A percentile compares a stretch with the other conserved stretches of the same genome.
Evolutionary conservation across 2,113 vertebrate species (phyloP).

Genomic region (Hippocampus barbouri): DNA sequence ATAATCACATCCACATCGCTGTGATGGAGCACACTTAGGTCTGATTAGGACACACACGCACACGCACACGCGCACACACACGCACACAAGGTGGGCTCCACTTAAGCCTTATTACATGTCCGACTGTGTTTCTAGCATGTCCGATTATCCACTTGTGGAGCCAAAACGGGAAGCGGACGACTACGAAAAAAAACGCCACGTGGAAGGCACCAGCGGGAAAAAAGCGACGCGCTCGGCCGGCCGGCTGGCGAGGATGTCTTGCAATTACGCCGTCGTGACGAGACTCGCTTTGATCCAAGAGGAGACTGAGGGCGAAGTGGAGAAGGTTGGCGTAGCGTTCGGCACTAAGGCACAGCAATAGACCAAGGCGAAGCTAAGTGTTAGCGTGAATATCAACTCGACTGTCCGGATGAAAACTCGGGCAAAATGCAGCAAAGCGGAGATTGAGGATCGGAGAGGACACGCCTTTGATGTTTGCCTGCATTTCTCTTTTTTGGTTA

Average conservation of each 20-base stretch:
- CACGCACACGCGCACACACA: not conserved
- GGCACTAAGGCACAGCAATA: too few species aligned
- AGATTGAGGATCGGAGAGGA: not conserved
- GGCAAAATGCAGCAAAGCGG: not conserved
- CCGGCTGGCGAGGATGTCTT: not conserved
- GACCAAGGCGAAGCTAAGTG: not conserved
- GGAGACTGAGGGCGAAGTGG: not conserved
- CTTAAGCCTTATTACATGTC: conserved; percentile 65
- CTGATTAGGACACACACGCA: conserved; percentile 48
- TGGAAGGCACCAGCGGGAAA: not conserved
- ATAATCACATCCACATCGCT: conserved; percentile 62
- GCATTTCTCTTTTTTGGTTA: not conserved
- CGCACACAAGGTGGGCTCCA: conserved; percentile 34
- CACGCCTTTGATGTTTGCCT: not conserved
- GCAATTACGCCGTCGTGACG: not conserved
- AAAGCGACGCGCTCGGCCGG: not conserved
- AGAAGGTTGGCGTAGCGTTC: too few species aligned
- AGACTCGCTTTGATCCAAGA: not conserved
- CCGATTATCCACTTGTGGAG: conserved; percentile 57
- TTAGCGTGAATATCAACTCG: not conserved
- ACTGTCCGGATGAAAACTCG: not conserved
- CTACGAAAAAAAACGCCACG: not conserved
- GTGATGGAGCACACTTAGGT: conserved; percentile 64
- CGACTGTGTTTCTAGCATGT: conserved; percentile 53
- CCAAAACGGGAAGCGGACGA: not conserved